Base-by-base conservation (phyloP, 2,888 invertebrate genomes). In the Hypselothyrea guttata region DNA sequence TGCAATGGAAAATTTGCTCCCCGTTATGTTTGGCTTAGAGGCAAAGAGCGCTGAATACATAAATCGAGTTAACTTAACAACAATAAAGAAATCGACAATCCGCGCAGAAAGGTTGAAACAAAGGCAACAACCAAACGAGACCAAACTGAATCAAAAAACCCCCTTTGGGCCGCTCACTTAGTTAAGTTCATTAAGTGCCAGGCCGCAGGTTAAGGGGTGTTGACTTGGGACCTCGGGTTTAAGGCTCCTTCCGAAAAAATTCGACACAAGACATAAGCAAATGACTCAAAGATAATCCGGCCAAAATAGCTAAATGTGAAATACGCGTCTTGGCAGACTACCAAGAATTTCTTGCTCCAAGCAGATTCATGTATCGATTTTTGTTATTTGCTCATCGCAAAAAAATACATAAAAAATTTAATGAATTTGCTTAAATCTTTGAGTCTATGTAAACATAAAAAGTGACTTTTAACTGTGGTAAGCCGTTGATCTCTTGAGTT, bases 51-150 rank as follows among this genome's bases (percentile, higher is more conserved):
- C 54, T 70, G 57, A 74, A 53, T 42, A 71, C 67, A 74, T 79
- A 75, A 75, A 79, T 79, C 72, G 71, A 55, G 58, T 41, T 54
- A 52, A 33, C 57, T 57, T 55, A 46, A 55, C 54, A 55, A 47
- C 51, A 59, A 59, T 47, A 52, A 54, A 48, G 54, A 49, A 68
- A 54, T 75, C 71, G 41, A 11, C 40, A 57, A 44, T 53, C 15
- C 48, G 30, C 28, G 28, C 12, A 30, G 34, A 60, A 66, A 49
- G 34, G 46, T 33, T 42, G 15, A 46, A 27, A 44, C 55, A 58
- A 47, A 34, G 34, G n/a, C 42, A 15, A 33, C n/a, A 58, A 11
- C 13, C 35, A 44, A 42, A 33, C n/a, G n/a, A n/a, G n/a, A n/a
- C n/a, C n/a, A n/a, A n/a, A n/a, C n/a, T n/a, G n/a, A n/a, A 31